Percentiles rank a stretch among this genome's conserved stretches.
phyloP scores from a whole-genome alignment of 1,140 invertebrate genomes.

The Trichonephila clavipes region DNA sequence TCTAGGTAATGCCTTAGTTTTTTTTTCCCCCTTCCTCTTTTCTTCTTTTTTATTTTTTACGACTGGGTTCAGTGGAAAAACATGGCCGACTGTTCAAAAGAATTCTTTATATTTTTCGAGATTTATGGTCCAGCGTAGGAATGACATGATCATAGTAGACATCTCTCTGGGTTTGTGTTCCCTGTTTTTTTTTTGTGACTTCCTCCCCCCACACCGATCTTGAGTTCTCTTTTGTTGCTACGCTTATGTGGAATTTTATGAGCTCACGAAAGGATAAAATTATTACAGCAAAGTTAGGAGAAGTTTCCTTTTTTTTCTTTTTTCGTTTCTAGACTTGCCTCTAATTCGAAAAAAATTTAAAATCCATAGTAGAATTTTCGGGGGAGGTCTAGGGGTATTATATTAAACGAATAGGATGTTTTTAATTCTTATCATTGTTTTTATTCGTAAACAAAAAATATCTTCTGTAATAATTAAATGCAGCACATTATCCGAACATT shows the following conservation, averaged over 20 bases:
- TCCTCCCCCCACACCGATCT: neutral
- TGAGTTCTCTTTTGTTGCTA: neutral
- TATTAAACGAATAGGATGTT: neutral
- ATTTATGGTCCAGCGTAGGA: slow-evolving; percentile 32
- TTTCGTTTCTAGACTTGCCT: neutral
- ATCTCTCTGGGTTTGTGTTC: slow-evolving; percentile 18
- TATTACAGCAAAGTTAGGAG: slow-evolving; percentile 18
- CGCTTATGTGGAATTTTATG: slow-evolving; percentile 35
- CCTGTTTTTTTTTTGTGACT: neutral
- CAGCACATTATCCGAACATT: too few relatives aligned
- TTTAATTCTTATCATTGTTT: neutral
- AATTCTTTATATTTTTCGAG: slow-evolving; percentile 54
- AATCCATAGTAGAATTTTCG: neutral
- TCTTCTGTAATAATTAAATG: too few relatives aligned
- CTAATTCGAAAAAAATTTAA: neutral
- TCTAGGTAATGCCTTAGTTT: slow-evolving; percentile 14
- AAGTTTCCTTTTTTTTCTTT: neutral
- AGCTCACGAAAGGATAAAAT: slow-evolving; percentile 35
- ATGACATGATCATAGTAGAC: slow-evolving; percentile 41
- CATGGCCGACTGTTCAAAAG: slow-evolving; percentile 46
- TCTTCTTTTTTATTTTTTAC: neutral
- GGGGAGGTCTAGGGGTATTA: neutral
- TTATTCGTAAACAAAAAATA: too few relatives aligned
- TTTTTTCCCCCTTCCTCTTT: neutral
- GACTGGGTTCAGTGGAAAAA: neutral